Evolutionary conservation across 2,113 vertebrate genomes (phyloP), one percentile per base, ranked within the genome.

Genomic region (Hirundichthys speculiger): DNA sequence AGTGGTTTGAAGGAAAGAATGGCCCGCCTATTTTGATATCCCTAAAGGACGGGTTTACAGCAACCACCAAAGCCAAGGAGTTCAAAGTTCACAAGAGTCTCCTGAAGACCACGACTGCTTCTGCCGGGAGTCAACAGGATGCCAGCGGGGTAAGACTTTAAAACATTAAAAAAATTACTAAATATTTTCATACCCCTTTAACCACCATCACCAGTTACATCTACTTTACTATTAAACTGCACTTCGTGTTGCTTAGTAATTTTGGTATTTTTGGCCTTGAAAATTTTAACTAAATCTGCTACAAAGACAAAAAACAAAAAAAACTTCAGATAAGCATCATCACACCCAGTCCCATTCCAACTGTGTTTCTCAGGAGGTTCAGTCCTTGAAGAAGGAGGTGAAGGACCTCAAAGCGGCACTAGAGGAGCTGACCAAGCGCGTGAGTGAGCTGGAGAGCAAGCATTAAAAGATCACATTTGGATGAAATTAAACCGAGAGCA

Each of bases 61-160:
- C 93, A 2, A 90, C 92, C 40, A 96, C 93, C 48, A 96, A 95
- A 74, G 75, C 90, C 78, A 92, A 92, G 38, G 95, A 96, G 90
- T 94, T 96, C 77, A 95, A 95, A 84, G 92, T 96, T 73, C 93
- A 93, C 84, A 94, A 95, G 89, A 95, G 89, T 69, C 90, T 97
- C 76, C 85, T 96, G 76, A 87, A 87, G 73, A 90, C 87, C 60
- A 92, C 85, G 0, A 3, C 70, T 3, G 39, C 34, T 3, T 66
- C 64, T 39, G 34, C 40, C 0, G 83, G 54, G 12, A 69, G 2
- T 54, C 73, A 69, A 19, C 45, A 76, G 47, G 90, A 78, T 19
- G 84, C 45, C 55, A 61, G 68, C 2, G 82, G 4, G 88, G 92
- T 92, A 34, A 34, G 2, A 9, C 30, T 2, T 10, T n/a, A n/a